Evolutionary conservation across 2,113 vertebrate species (phyloP).

Genomic region (Oreochromis niloticus): DNA sequence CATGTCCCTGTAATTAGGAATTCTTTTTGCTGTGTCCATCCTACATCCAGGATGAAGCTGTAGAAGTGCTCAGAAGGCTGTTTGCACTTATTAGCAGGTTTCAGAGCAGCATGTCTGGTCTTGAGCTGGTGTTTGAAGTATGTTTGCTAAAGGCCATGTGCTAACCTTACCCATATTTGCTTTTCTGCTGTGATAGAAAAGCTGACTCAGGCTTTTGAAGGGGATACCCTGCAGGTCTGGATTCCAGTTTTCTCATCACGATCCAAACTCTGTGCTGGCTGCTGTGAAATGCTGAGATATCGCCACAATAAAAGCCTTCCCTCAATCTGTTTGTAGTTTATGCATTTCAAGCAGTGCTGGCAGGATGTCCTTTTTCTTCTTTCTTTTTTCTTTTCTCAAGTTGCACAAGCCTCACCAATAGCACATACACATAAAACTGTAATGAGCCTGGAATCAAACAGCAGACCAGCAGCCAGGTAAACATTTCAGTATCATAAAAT

Average conservation of each 20-base stretch:
- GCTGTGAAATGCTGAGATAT: not conserved
- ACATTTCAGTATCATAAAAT: not conserved
- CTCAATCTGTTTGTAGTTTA: not conserved
- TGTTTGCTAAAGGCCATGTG: slow-evolving; percentile 46
- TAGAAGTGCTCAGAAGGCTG: not conserved
- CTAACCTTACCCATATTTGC: slow-evolving; percentile 22
- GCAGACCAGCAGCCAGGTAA: not conserved
- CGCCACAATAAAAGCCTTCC: not conserved
- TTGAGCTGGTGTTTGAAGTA: slow-evolving; percentile 30
- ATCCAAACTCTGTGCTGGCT: not conserved
- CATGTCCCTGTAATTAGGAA: slow-evolving; percentile 24
- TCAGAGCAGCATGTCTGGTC: slow-evolving; percentile 34
- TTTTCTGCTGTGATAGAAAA: slow-evolving; percentile 2
- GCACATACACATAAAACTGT: not conserved
- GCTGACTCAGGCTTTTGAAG: slow-evolving; percentile 4
- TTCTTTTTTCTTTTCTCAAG: not conserved
- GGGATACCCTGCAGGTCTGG: slow-evolving; percentile 4
- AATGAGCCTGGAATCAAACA: not conserved
- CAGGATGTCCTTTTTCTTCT: not conserved
- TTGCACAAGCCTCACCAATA: not conserved
- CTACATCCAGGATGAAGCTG: not conserved
- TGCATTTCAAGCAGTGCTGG: not conserved
- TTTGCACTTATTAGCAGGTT: not conserved
- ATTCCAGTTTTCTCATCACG: slow-evolving; percentile 3
- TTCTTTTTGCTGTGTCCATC: slow-evolving; percentile 1